Base-by-base conservation (phyloP, 2,888 invertebrate species). In the Stenchaetothrips biformis region DNA sequence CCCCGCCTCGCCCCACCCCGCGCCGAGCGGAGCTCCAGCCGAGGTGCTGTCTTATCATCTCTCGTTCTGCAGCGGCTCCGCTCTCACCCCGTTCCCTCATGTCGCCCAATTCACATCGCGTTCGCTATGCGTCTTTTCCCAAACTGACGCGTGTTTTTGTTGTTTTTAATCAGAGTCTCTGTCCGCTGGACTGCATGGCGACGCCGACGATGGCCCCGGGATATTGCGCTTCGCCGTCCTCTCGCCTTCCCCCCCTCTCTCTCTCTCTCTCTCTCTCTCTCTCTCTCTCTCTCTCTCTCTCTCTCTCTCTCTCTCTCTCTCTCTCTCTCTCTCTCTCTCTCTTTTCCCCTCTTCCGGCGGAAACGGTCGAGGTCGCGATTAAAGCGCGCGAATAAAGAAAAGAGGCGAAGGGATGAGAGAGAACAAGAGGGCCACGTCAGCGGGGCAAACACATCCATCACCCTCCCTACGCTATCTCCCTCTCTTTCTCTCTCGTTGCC, bases 131-230 rank as follows among this genome's bases (percentile, higher is more conserved):
- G 37, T 37, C 37, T 37, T 37, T 37, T 37, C 37, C 37, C 37
- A 37, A 37, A 4, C 4, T 4, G 37, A 1, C 37, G 37, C 37
- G 37, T 4, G 37, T 37, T 37, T 37, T 37, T 37, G 37, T 37
- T 37, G 37, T 37, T 37, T 37, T 37, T 37, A 37, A 37, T 37
- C 37, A 37, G 37, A 37, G 37, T 37, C 37, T 37, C 37, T 37
- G 37, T 37, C 37, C 37, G 37, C 37, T 37, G 37, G 1, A 4
- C 37, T 37, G 37, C 37, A 37, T 78, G 78, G 59, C 37, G 37
- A 16, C 18, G 48, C 67, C 62, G 78, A 80, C 49, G 48, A 77
- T 78, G 49, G 21, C 59, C 80, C 48, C 48, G 78, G 48, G 16
- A 3, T 53, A 53, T 13, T 53, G 53, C 9, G 9, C 53, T 53